Base-by-base conservation (phyloP, 2,113 vertebrate species). In the Eulemur rufifrons region DNA sequence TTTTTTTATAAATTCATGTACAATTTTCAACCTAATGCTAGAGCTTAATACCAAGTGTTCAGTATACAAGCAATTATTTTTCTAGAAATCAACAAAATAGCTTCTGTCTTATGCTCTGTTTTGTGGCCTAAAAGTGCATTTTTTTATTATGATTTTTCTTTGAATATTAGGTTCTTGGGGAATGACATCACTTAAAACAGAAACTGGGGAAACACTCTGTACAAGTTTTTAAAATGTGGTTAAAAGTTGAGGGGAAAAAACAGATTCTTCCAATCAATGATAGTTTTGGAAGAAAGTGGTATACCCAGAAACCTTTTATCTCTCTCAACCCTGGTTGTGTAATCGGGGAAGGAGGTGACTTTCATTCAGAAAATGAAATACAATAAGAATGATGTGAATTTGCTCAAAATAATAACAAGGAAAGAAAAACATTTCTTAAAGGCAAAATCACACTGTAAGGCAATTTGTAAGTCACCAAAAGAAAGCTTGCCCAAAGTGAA, bases 141-240 rank as follows among this genome's bases (percentile, higher is more conserved):
- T 96, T 97, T 96, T 92, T 42, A 97, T 87, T 94, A 97, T 94
- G 83, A 97, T 95, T 94, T 97, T 82, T 95, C 77, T 96, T 97
- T 97, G 89, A 94, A 64, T 92, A 85, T 97, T 97, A 92, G 95
- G 87, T 98, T 97, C 92, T 92, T 97, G 96, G 90, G 76, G 54
- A 97, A 97, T 98, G 98, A 97, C 96, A 95, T 97, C 97, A 98
- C 64, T 91, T 56, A 97, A 87, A 97, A 95, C 66, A 96, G 95
- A 96, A 87, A 85, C 83, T 45, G 39, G 93, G 89, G 84, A 98
- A 97, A 94, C 6, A 59, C 83, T 90, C 84, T 92, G 95, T 96
- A 74, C 84, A 73, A 89, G 32, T 59, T 94, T 96, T 96, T 69
- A 21, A 96, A 97, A 95, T 95, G 95, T 97, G 97, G 95, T 97